These are phyloP conservation scores for Lepidostoma basale DNA, from an alignment of 1,140 invertebrate species.

Conservation along the genomic window DNA sequence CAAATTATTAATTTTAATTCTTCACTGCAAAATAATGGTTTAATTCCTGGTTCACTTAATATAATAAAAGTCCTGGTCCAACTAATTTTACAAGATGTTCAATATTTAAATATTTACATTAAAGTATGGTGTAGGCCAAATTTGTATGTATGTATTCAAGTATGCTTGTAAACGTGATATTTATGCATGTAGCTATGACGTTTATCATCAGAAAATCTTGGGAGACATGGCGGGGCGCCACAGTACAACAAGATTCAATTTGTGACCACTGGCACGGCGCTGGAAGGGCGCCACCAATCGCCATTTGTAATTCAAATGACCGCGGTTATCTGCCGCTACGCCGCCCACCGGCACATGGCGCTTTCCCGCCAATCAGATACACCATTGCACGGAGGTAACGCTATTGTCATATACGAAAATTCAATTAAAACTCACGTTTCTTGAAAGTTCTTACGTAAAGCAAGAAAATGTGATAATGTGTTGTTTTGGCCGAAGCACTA, in stretches of 20 bases:
- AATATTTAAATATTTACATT: too few species aligned
- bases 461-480: too few species aligned
- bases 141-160: too few species aligned
- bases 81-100: too few species aligned
- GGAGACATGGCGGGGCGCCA: not conserved
- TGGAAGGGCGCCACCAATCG: conserved; percentile 29
- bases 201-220: not conserved
- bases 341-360: not conserved
- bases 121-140: too few species aligned
- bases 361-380: not conserved
- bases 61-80: too few species aligned
- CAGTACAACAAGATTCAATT: conserved; percentile 39
- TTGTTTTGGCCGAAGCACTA: too few species aligned
- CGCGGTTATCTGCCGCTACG: conserved; percentile 20
- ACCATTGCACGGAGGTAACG: not conserved
- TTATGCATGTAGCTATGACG: not conserved
- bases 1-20: too few species aligned
- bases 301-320: conserved; percentile 46
- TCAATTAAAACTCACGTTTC: too few species aligned
- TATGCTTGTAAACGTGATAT: not conserved
- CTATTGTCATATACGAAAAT: not conserved
- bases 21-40: too few species aligned
- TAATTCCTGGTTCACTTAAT: too few species aligned
- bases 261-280: conserved; percentile 17
- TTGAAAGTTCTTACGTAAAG: too few species aligned